Percentiles rank a stretch among this genome's conserved stretches.
phyloP scores from a whole-genome alignment of 1,140 invertebrate species.

The Neuroterus valhalla region DNA sequence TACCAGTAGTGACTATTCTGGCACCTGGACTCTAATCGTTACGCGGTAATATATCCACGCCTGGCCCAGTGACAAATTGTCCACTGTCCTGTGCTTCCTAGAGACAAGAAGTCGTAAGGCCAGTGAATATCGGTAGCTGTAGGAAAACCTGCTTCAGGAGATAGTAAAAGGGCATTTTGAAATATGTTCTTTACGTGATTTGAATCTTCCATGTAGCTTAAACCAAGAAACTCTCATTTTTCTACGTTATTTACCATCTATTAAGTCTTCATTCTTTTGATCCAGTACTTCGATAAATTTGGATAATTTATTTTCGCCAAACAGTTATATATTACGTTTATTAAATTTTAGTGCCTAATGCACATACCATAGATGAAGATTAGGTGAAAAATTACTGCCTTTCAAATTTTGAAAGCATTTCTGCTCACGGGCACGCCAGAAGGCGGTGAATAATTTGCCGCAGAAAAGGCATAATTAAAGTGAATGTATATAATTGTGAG shows the following conservation, averaged over 20 bases:
- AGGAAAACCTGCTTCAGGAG: constrained; percentile 11
- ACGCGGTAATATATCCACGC: constrained; percentile 41
- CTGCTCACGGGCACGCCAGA: too few relatives aligned
- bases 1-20: constrained; percentile 35
- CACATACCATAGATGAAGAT: too few relatives aligned
- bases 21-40: constrained; percentile 35
- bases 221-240: background rate
- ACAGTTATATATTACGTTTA: background rate
- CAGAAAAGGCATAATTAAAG: too few relatives aligned
- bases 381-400: too few relatives aligned
- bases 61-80: constrained; percentile 51
- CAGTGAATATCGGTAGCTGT: constrained; percentile 1
- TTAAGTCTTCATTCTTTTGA: background rate
- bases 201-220: background rate
- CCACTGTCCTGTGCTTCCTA: constrained; percentile 46
- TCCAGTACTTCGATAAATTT: background rate
- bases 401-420: too few relatives aligned
- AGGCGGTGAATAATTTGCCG: too few relatives aligned
- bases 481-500: too few relatives aligned
- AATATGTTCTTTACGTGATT: constrained; percentile 17
- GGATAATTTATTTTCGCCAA: background rate
- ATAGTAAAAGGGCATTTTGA: background rate
- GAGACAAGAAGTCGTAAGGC: constrained; percentile 11
- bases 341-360: too few relatives aligned
- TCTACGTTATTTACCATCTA: background rate